Percentiles rank a stretch among this genome's conserved stretches.
Conservation (phyloP, 2,797 vertebrate genomes). For the Sebastes ruberrimus region DNA sequence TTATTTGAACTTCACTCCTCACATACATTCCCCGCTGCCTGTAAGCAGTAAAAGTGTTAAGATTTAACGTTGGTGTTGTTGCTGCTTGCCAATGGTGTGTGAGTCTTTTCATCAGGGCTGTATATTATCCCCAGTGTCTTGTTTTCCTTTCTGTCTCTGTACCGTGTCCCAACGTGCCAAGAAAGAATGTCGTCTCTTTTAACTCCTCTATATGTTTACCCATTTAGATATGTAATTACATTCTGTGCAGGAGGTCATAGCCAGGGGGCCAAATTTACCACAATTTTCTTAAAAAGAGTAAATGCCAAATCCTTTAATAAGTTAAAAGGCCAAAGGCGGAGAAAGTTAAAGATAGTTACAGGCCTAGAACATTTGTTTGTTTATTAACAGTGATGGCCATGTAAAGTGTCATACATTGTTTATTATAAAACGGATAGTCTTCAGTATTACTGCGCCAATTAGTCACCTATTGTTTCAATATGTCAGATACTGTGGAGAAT, state of each 20-base stretch:
- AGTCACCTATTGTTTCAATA: neutral
- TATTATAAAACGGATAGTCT: neutral
- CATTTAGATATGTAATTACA: constrained; percentile 71
- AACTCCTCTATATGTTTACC: constrained; percentile 51
- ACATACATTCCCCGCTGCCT: neutral
- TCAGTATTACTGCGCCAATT: neutral
- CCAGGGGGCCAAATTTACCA: constrained; percentile 31
- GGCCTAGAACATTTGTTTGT: neutral
- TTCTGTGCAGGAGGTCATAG: constrained; percentile 21
- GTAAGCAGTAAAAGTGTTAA: constrained; percentile 8
- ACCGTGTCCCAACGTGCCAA: constrained; percentile 62
- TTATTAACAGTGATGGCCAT: neutral
- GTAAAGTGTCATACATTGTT: neutral
- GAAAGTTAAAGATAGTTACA: constrained; percentile 7
- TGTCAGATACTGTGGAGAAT: neutral
- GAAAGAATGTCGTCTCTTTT: constrained; percentile 66
- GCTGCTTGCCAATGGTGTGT: constrained; percentile 23
- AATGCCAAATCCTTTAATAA: constrained; percentile 34
- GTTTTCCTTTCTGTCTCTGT: constrained; percentile 43
- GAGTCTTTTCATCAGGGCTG: constrained; percentile 29
- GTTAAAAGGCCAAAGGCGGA: neutral
- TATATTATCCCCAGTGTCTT: constrained; percentile 26
- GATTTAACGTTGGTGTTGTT: constrained; percentile 12
- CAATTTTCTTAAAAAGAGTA: constrained; percentile 32
- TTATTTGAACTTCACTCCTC: constrained; percentile 41